Base-by-base conservation (phyloP, 1,140 invertebrate species). In the Camponotus vicinus region DNA sequence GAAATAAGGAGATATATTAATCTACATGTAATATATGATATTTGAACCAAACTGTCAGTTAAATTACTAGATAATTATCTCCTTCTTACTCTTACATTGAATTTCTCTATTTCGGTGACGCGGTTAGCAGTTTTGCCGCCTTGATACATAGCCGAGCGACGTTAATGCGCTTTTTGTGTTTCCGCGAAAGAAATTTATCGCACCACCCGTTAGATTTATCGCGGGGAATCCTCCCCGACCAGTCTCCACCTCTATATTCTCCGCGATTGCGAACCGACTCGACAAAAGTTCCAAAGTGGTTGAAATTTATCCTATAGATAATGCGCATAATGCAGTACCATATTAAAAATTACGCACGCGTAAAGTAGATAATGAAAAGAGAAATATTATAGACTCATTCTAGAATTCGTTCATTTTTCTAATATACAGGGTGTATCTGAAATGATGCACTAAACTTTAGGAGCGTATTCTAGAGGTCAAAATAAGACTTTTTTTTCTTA, bases 161-260 rank as follows among this genome's bases (percentile, higher is more conserved):
- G 85, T 91, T 91, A 91, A 91, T 91, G 87, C 90, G 85, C 66
- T 91, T 91, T 91, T 91, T 91, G 85, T 91, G 90, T 91, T 89
- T 91, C 52, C 79, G 87, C 84, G 77, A 90, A 86, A 84, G 86
- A 88, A 90, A 91, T 91, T 91, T 91, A 91, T 91, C 83, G 78
- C 78, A 21, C 78, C 87, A 88, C 69, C 83, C 79, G 55, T 66
- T 86, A 87, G 70, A 90, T 90, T 90, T 91, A 90, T 90, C 83
- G 73, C 70, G 34, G 49, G 4, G 49, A 52, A 52, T 42, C 49
- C 77, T 70, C 27, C 42, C 27, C 42, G 49, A 42, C 49, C 40
- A 61, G 45, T 82, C 40, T 82, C 34, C 32, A 42, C 37, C 55
- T 83, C 55, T 37, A 7, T 75, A 63, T 52, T 57, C 64, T 67